phyloP scores from a whole-genome alignment of 53 echinoderm and acorn worm species.

The Echinarachnius parma region DNA sequence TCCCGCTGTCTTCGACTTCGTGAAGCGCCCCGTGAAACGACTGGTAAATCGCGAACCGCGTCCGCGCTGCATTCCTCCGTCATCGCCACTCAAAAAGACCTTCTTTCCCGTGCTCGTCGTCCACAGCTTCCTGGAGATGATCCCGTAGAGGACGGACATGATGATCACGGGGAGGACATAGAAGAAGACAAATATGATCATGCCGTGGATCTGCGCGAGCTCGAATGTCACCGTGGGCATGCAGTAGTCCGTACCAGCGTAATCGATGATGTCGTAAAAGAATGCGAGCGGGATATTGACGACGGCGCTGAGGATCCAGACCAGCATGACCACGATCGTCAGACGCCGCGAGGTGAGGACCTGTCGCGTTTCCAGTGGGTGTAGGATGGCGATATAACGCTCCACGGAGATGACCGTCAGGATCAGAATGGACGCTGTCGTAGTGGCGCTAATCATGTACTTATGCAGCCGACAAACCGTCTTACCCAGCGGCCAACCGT shows the following conservation, averaged over 20 bases:
- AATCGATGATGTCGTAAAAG: conserved; percentile 33
- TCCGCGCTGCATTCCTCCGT: conserved; percentile 42
- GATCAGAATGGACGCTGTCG: conserved; percentile 76
- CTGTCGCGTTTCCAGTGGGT: conserved; percentile 71
- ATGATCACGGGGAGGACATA: conserved; percentile 57
- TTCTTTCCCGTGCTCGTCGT: conserved; percentile 53
- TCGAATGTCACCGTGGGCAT: background rate
- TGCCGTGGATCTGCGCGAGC: conserved; percentile 42
- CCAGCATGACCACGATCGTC: conserved; percentile 55
- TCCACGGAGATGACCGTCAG: conserved; percentile 82
- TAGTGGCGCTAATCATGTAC: conserved; percentile 65
- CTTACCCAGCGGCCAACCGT: conserved; percentile 68
- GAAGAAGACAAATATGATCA: conserved; percentile 50
- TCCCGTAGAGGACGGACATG: conserved; percentile 74
- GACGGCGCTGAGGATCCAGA: conserved; percentile 67
- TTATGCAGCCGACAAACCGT: conserved; percentile 58
- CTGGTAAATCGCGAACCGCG: conserved; percentile 17
- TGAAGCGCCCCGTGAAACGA: conserved; percentile 27
- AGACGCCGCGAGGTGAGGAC: conserved; percentile 70
- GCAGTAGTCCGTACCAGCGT: conserved; percentile 47
- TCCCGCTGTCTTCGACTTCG: conserved; percentile 11
- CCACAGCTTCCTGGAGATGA: conserved; percentile 76
- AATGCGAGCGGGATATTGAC: conserved; percentile 55
- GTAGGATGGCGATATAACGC: conserved; percentile 83
- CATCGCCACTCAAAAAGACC: conserved; percentile 22